Percentiles rank a stretch among this genome's conserved stretches.
phyloP scores from a whole-genome alignment of 2,888 invertebrate genomes.

The Crematogaster levior region DNA sequence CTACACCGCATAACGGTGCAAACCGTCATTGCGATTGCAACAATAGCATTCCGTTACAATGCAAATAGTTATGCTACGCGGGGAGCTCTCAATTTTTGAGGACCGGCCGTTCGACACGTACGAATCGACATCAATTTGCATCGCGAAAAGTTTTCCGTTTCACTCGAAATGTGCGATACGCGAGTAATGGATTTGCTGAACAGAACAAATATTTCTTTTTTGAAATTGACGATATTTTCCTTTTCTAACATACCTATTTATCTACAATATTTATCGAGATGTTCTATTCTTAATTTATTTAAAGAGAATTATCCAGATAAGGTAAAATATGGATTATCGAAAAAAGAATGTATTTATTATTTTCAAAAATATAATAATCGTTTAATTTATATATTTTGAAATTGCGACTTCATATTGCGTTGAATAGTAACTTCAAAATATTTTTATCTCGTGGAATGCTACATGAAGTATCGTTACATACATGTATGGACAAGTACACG shows the following conservation, averaged over 20 bases:
- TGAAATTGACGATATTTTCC: not conserved
- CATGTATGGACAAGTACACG: not conserved
- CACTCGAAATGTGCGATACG: not conserved
- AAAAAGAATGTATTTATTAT: not conserved
- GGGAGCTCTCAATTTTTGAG: constrained; percentile 41
- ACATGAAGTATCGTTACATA: not conserved
- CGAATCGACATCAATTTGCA: constrained; percentile 5
- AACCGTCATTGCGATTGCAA: constrained; percentile 45
- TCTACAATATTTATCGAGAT: not conserved
- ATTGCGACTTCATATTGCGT: not conserved
- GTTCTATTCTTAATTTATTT: not conserved
- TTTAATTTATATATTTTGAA: not conserved
- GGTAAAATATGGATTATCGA: not conserved
- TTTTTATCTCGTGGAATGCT: not conserved
- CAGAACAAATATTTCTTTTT: not conserved
- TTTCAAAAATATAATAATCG: not conserved
- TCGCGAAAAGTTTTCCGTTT: constrained; percentile 10
- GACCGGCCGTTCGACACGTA: not conserved
- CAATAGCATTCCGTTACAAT: constrained; percentile 23
- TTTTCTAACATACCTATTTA: not conserved
- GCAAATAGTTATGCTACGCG: constrained; percentile 35
- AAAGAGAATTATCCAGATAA: not conserved
- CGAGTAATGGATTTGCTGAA: not conserved
- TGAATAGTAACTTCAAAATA: not conserved
- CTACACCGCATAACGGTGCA: constrained; percentile 35